These are phyloP conservation scores for Nothoprocta perdicaria DNA, from an alignment of 2,113 vertebrate genomes.

Conservation along the genomic window DNA sequence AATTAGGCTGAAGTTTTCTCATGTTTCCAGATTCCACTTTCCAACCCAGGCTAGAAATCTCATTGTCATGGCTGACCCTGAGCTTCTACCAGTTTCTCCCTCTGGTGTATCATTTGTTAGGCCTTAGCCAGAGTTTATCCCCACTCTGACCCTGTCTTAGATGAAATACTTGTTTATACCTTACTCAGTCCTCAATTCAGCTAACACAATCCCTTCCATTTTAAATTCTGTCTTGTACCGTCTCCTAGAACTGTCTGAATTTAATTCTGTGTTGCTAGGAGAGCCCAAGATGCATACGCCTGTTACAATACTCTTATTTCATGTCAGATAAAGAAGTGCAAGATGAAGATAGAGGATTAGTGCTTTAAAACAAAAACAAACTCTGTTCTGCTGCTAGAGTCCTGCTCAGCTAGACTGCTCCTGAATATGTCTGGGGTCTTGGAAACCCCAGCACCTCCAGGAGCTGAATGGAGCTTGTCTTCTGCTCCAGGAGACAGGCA, in stretches of 20 bases:
- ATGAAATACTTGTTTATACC: conserved; percentile 61
- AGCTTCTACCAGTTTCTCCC: conserved; percentile 16
- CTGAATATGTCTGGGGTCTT: background rate
- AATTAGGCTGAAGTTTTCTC: conserved; percentile 41
- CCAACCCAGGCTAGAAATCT: conserved; percentile 10
- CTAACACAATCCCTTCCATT: background rate
- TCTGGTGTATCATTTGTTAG: conserved; percentile 38
- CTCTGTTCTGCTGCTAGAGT: background rate
- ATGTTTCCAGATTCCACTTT: background rate
- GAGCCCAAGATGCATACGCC: conserved; percentile 2
- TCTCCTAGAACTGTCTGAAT: conserved; percentile 25
- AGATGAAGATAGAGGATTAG: conserved; percentile 9
- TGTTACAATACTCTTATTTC: conserved; percentile 15
- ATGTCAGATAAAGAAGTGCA: background rate
- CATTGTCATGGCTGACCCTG: conserved; percentile 42
- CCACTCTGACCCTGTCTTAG: conserved; percentile 45
- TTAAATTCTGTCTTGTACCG: conserved; percentile 37
- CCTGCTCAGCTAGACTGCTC: background rate
- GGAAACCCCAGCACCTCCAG: background rate
- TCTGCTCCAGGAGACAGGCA: background rate
- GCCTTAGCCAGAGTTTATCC: conserved; percentile 39
- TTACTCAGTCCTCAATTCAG: conserved; percentile 7
- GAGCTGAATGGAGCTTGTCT: background rate
- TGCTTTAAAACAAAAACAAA: too few relatives aligned
- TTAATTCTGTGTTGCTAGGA: conserved; percentile 37